A percentile compares a stretch with the other conserved stretches of the same genome.
phyloP scores from a whole-genome alignment of 2,797 vertebrate species.

The Peromyscus nudipes region DNA sequence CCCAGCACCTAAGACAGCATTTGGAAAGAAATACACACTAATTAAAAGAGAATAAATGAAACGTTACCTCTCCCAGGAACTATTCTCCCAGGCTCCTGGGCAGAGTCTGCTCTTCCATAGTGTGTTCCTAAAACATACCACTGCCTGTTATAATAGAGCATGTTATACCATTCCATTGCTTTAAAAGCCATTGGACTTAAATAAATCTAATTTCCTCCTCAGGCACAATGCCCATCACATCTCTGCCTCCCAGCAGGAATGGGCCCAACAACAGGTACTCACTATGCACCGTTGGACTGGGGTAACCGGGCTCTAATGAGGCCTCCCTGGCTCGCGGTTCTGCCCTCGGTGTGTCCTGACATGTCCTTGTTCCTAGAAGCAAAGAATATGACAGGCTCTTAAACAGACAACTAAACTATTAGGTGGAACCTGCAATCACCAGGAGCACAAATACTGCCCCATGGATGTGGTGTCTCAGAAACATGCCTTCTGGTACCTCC shows the following conservation, averaged over 20 bases:
- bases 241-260: background rate
- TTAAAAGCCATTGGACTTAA: background rate
- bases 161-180: background rate
- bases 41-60: conserved; percentile 58
- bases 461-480: background rate
- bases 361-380: conserved; percentile 26
- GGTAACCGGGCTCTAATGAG: background rate
- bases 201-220: background rate
- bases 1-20: background rate
- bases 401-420: conserved; percentile 39
- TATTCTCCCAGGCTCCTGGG: background rate
- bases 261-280: background rate
- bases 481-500: background rate
- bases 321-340: background rate
- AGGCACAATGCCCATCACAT: background rate
- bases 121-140: background rate
- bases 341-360: background rate
- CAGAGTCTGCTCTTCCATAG: background rate
- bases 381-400: background rate
- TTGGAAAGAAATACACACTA: conserved; percentile 30
- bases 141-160: background rate
- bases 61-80: background rate
- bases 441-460: background rate
- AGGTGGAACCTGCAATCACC: background rate
- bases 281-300: background rate